Evolutionary conservation across 2,888 invertebrate species (phyloP), one percentile per base, ranked within the genome.

Genomic region (Cylloceria caligata): DNA sequence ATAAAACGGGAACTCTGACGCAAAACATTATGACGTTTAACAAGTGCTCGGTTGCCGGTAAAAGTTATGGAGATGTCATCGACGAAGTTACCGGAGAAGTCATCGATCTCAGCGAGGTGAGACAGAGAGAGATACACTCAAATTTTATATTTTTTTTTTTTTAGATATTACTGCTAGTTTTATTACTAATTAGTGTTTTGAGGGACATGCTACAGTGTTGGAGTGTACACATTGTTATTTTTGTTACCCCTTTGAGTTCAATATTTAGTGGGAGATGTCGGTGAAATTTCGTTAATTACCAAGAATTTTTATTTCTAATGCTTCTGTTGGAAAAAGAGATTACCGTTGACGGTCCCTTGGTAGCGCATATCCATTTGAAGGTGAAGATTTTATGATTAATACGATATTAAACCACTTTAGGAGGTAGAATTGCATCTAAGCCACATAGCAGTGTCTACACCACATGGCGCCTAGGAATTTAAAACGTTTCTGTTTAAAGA

Each of bases 11-110:
- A 88, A 99, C 99, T 13, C 94, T 99, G 78, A 99, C 99, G 34
- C 99, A 99, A 94, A 99, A 99, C 93, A 99, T 99, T 88, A 99
- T 99, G 99, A 98, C 99, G 76, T 99, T 99, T 93, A 99, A 99
- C 94, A 99, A 99, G 94, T 99, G 99, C 93, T 98, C 99, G 84
- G 98, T 99, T 87, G 97, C 96, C 86, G 99, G 98, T 5, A 95
- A 96, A 86, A 95, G 96, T 77, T 99, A 98, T 93, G 99, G 99
- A 21, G 99, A 99, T 93, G 94, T 97, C 77, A 94, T 97, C 79
- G 98, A 99, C 93, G 95, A 96, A 86, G 94, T 94, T 88, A 97
- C 98, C 64, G 98, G 98, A 49, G 98, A 98, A 93, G 94, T 97
- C 73, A 94, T 98, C 84, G 98, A 98, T 92, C 95, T 98, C 62